Conservation (phyloP, 1,140 invertebrate species). For the Drosophila erecta region DNA sequence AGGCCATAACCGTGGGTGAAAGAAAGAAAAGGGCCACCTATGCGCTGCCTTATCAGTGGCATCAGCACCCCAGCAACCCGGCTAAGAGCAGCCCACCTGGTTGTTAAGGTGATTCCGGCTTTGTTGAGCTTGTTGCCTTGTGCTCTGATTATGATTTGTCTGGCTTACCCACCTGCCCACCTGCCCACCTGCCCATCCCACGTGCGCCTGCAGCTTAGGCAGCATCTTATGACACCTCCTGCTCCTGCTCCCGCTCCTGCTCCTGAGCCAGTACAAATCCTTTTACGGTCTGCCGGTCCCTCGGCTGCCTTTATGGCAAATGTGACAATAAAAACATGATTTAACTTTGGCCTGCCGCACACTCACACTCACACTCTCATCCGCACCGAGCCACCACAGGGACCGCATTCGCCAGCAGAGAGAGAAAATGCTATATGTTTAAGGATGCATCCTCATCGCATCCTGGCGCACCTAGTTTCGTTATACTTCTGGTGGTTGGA, state of each 20-base stretch:
- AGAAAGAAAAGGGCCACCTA: background rate
- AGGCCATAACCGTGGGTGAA: slow-evolving; percentile 55
- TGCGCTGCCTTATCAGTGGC: slow-evolving; percentile 35
- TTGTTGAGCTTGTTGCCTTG: slow-evolving; percentile 35
- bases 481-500: no score
- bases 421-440: background rate
- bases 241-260: slow-evolving; percentile 10
- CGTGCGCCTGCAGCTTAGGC: slow-evolving; percentile 51
- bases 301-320: slow-evolving; percentile 74
- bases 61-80: slow-evolving; percentile 11
- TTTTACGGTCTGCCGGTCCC: slow-evolving; percentile 42
- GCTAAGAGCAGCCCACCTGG: slow-evolving; percentile 1
- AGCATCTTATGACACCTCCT: slow-evolving; percentile 62
- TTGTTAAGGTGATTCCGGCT: slow-evolving; percentile 67
- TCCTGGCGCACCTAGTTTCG: no score
- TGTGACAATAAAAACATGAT: slow-evolving; percentile 82
- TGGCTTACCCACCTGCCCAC: slow-evolving; percentile 56
- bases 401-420: slow-evolving; percentile 5
- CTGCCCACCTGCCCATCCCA: background rate
- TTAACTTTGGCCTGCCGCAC: slow-evolving; percentile 75
- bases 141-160: slow-evolving; percentile 81
- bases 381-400: slow-evolving; percentile 16
- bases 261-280: slow-evolving; percentile 24
- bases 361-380: slow-evolving; percentile 38
- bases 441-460: background rate